Conservation (phyloP, 2,888 invertebrate species). For the Himalopsyche kuldschensis region DNA sequence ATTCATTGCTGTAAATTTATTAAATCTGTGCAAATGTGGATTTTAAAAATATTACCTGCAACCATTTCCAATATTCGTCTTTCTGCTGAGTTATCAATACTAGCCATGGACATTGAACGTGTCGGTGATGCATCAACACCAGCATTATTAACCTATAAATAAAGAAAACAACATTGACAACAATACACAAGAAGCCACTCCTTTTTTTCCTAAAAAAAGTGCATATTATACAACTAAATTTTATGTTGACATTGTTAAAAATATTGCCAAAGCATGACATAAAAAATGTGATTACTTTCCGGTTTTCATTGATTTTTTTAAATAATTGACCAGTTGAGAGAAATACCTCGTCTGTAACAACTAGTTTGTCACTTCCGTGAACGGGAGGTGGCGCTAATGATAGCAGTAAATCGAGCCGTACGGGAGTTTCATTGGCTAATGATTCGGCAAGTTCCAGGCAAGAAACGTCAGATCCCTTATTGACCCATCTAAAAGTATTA, state of each 20-base stretch:
- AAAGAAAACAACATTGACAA: background rate
- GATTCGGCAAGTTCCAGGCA: slow-evolving; percentile 86
- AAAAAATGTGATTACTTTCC: background rate
- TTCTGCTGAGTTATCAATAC: slow-evolving; percentile 63
- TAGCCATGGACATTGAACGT: slow-evolving; percentile 43
- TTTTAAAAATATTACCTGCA: slow-evolving; percentile 51
- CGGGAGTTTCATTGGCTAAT: slow-evolving; percentile 87
- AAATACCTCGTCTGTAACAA: slow-evolving; percentile 59
- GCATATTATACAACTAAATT: no score
- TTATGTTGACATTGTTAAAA: no score
- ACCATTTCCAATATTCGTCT: slow-evolving; percentile 74
- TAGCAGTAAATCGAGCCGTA: slow-evolving; percentile 81
- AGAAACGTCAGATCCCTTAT: slow-evolving; percentile 77
- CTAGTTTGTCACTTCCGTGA: slow-evolving; percentile 71
- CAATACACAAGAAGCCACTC: no score
- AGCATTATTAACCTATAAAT: slow-evolving; percentile 10
- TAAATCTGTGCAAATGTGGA: no score
- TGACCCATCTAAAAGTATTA: slow-evolving; percentile 80
- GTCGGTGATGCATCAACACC: slow-evolving; percentile 55
- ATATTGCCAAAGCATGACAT: background rate
- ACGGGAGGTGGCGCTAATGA: slow-evolving; percentile 83
- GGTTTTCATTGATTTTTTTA: background rate
- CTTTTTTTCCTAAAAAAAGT: no score
- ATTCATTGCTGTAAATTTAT: background rate
- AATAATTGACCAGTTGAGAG: background rate